phyloP scores from a whole-genome alignment of 2,797 vertebrate genomes.

The Natrix natrix region DNA sequence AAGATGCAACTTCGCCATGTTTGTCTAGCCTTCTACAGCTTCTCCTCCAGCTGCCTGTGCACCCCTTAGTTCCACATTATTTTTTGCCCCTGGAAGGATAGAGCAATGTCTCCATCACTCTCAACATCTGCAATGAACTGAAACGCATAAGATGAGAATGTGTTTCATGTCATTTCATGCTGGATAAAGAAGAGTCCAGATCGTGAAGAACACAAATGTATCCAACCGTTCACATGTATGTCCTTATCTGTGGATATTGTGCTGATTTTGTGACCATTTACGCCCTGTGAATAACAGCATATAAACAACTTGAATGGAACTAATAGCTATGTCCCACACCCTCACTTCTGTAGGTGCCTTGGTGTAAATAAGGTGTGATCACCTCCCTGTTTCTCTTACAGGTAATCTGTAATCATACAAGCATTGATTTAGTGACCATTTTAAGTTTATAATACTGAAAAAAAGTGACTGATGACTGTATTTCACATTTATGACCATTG shows the following conservation, averaged over 20 bases:
- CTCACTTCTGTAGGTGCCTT: background rate
- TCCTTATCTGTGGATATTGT: background rate
- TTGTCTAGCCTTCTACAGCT: background rate
- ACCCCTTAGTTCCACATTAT: background rate
- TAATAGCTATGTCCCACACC: background rate
- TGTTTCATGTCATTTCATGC: background rate
- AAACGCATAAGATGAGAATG: background rate
- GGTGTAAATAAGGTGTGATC: background rate
- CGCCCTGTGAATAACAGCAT: background rate
- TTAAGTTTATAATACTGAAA: background rate
- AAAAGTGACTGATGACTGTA: background rate
- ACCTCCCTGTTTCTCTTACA: background rate
- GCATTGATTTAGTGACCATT: background rate
- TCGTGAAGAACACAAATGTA: background rate
- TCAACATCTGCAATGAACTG: background rate
- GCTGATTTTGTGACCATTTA: background rate
- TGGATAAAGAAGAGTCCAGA: background rate
- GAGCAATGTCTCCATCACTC: background rate
- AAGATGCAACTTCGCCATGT: background rate
- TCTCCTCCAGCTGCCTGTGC: background rate
- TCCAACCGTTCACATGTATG: background rate
- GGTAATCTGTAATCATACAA: background rate
- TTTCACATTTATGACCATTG: background rate
- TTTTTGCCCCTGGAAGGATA: background rate
- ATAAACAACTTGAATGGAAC: background rate